Base-by-base conservation (phyloP, 2,797 vertebrate species). In the Poecile montanus region DNA sequence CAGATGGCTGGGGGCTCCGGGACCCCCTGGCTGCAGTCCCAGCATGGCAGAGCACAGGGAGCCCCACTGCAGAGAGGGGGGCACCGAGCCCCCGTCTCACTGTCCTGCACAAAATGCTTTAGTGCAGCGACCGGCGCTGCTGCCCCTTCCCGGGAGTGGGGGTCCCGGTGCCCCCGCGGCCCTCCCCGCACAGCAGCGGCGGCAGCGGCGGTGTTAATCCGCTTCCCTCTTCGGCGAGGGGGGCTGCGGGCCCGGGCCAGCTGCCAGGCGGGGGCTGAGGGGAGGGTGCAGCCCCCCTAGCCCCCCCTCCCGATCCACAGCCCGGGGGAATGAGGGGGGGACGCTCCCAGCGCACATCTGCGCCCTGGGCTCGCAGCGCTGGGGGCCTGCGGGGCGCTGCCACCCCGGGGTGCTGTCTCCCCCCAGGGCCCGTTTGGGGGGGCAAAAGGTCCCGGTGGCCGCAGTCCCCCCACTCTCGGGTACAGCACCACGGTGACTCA, bases 51-150 rank as follows among this genome's bases (percentile, higher is more conserved):
- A 40, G 68, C 13, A 1, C 36, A 3, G n/a, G 26, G 40, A 30
- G 27, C 44, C 9, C 10, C 13, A 6, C 13, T 0, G 0, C 32
- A 12, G 36, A 10, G 29, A 2, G 27, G 45, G 22, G 50, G 29
- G 25, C 40, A 4, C 44, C 0, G 13, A 44, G 45, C 30, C 36
- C 16, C 32, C 0, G 0, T 5, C 40, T 20, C 71, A 1, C 32
- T 1, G 7, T 7, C 9, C 18, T 1, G n/a, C 25, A 2, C n/a
- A 9, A 15, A 72, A 34, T 0, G 4, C 36, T 51, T 36, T 0
- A 5, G 34, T 13, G 38, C 19, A 6, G 58, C 1, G 11, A 5
- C 19, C 0, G 18, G 44, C 51, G 53, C 40, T 0, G 6, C 38
- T 4, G 54, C 11, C 32, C 76, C 62, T 13, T 36, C 71, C 47